phyloP scores from a whole-genome alignment of 2,888 invertebrate species.

The Dolichopus griseipennis region DNA sequence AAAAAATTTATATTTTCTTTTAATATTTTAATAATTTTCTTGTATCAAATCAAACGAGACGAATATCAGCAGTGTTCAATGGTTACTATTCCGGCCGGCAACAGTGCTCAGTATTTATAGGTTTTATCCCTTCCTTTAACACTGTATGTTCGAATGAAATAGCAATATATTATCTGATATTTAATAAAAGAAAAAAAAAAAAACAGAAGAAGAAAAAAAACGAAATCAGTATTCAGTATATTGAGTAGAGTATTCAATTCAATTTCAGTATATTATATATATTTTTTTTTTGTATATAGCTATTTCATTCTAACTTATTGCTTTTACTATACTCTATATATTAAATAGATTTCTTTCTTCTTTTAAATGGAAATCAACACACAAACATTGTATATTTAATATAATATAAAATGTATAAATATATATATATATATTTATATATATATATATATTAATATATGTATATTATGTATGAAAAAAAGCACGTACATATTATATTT shows the following conservation, averaged over 20 bases:
- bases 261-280: too few relatives aligned
- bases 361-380: not conserved
- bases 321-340: too few relatives aligned
- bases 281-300: not conserved
- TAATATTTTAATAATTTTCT: constrained; percentile 21
- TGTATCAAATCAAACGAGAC: constrained; percentile 24
- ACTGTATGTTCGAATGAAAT: not conserved
- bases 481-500: too few relatives aligned
- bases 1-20: too few relatives aligned
- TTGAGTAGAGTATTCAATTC: too few relatives aligned
- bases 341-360: not conserved
- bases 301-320: not conserved
- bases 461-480: not conserved
- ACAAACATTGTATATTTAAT: too few relatives aligned
- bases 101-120: constrained; percentile 35
- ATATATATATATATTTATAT: too few relatives aligned
- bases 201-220: too few relatives aligned
- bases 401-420: too few relatives aligned
- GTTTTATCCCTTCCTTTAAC: constrained; percentile 18
- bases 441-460: too few relatives aligned
- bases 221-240: too few relatives aligned
- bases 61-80: constrained; percentile 38
- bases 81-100: constrained; percentile 43
- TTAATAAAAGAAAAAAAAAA: too few relatives aligned
- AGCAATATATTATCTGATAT: not conserved